Evolutionary conservation across 2,113 vertebrate genomes (phyloP), one percentile per base, ranked within the genome.

Genomic region (Bagarius yarrelli): DNA sequence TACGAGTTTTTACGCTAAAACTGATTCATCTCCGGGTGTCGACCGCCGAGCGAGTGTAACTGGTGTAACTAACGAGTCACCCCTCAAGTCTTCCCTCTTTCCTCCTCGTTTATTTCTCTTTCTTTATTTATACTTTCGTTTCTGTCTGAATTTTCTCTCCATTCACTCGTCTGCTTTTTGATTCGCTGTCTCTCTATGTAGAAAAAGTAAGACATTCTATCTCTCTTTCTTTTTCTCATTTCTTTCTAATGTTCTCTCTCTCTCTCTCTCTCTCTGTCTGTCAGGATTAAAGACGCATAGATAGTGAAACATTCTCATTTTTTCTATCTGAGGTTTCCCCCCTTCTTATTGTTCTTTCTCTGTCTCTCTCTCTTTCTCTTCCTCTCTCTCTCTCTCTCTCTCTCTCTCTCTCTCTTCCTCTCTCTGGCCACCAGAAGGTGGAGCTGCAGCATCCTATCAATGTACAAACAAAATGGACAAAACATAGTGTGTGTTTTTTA

Each of bases 361-460:
- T 14, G 44, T 23, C n/a, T 25, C 15, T 23, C 11, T 40, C 9
- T 44, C 21, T n/a, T 0, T 40, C 25, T 9, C 8, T 55, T 23
- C 73, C 18, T 71, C 5, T 44, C 25, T 78, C 27, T 34, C 56
- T 32, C 15, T 18, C 11, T 40, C 21, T 61, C 30, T 40, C 34
- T 56, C 18, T 69, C 34, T 73, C 44, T 78, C 66, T 64, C 50
- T 79, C 72, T 79, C 47, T 64, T 40, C 18, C 55, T n/a, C 44
- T 56, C n/a, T 57, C 57, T 36, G 77, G 72, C 25, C 53, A 44
- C 92, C 93, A 93, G 92, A 86, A 94, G 93, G 92, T 94, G 93
- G 93, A 85, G 91, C 92, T 92, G 85, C 88, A 89, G 83, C 85
- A 84, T 93, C 90, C 93, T 85, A 79, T 64, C 91, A 86, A 25